These are phyloP conservation scores for Thunnus thynnus DNA, from an alignment of 2,113 vertebrate species.

Conservation along the genomic window DNA sequence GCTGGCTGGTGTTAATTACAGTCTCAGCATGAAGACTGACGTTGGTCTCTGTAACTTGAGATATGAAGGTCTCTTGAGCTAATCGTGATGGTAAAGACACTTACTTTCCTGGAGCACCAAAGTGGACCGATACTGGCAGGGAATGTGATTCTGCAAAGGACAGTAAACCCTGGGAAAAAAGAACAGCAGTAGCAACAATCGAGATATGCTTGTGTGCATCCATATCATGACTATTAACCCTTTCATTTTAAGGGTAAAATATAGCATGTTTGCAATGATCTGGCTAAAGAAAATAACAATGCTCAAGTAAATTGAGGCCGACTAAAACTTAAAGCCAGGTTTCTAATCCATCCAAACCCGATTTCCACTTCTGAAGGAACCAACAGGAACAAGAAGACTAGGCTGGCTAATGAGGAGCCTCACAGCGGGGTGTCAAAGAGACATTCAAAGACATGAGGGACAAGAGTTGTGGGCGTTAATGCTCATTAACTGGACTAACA, in stretches of 20 bases:
- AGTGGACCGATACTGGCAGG: constrained; percentile 87
- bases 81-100: constrained; percentile 47
- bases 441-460: constrained; percentile 59
- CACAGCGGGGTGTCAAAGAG: constrained; percentile 44
- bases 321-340: constrained; percentile 46
- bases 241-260: not conserved
- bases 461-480: constrained; percentile 47
- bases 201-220: not conserved
- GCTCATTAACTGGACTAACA: constrained; percentile 47
- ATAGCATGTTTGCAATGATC: constrained; percentile 2
- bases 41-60: constrained; percentile 9
- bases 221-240: not conserved
- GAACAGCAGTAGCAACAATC: not conserved
- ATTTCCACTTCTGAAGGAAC: constrained; percentile 53
- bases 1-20: constrained; percentile 24
- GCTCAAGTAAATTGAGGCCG: constrained; percentile 39
- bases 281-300: constrained; percentile 26
- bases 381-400: constrained; percentile 32
- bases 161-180: constrained; percentile 88
- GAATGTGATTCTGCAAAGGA: constrained; percentile 88
- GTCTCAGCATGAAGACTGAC: not conserved
- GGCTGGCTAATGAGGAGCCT: constrained; percentile 51
- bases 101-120: constrained; percentile 89
- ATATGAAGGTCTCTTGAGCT: not conserved
- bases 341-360: constrained; percentile 61